phyloP scores from a whole-genome alignment of 1,140 invertebrate genomes.

The Probaryconus sp. region DNA sequence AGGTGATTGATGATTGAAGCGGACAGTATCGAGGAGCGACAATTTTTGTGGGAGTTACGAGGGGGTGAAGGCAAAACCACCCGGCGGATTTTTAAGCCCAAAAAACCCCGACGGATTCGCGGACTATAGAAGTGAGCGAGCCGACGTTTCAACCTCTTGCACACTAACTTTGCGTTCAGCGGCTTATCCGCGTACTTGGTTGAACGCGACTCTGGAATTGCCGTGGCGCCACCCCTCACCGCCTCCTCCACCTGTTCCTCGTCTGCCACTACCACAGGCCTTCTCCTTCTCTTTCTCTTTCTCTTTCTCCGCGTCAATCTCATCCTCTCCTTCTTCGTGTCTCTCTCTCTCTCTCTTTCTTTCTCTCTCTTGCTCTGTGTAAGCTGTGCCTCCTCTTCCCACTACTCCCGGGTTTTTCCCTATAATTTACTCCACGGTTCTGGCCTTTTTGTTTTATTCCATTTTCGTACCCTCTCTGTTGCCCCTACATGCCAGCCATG shows the following conservation, averaged over 20 bases:
- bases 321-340: slow-evolving; percentile 42
- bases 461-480: slow-evolving; percentile 67
- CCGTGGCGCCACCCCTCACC: slow-evolving; percentile 76
- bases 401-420: slow-evolving; percentile 70
- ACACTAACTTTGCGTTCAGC: slow-evolving; percentile 68
- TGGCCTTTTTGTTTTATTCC: slow-evolving; percentile 65
- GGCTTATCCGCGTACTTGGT: slow-evolving; percentile 74
- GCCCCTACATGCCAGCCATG: slow-evolving; percentile 73
- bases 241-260: slow-evolving; percentile 60
- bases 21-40: too few relatives aligned
- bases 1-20: too few relatives aligned
- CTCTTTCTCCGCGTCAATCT: slow-evolving; percentile 43
- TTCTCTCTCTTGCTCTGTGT: slow-evolving; percentile 2
- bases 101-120: background rate
- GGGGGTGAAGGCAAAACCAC: too few relatives aligned
- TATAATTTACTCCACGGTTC: slow-evolving; percentile 73
- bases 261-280: slow-evolving; percentile 55
- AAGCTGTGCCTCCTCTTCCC: slow-evolving; percentile 45
- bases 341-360: slow-evolving; percentile 17
- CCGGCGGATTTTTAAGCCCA: too few relatives aligned
- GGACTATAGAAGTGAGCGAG: slow-evolving; percentile 11
- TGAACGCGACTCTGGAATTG: slow-evolving; percentile 76
- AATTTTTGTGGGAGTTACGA: too few relatives aligned
- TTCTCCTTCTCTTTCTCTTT: slow-evolving; percentile 53
- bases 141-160: slow-evolving; percentile 65